Evolutionary conservation across 2,797 vertebrate genomes (phyloP).

Genomic region (Perodicticus potto): DNA sequence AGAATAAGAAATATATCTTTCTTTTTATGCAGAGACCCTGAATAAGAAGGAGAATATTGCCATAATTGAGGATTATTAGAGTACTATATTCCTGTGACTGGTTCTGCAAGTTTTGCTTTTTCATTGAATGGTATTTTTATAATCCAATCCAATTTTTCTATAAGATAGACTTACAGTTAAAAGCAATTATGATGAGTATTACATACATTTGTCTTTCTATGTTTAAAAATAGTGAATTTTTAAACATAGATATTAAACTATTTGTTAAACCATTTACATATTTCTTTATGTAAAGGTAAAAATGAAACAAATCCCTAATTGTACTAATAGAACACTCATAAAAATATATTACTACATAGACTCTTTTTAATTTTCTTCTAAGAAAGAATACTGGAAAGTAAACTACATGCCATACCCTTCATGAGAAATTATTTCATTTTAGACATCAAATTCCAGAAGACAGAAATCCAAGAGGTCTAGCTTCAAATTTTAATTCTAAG

Average conservation of each 20-base stretch:
- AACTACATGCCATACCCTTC: neutral
- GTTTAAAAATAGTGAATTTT: slow-evolving; percentile 51
- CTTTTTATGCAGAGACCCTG: neutral
- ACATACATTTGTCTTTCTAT: slow-evolving; percentile 1
- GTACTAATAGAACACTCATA: slow-evolving; percentile 36
- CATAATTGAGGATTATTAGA: neutral
- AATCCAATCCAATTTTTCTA: slow-evolving; percentile 51
- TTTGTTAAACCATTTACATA: slow-evolving; percentile 38
- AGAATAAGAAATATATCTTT: neutral
- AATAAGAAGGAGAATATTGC: slow-evolving; percentile 41
- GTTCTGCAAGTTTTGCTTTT: slow-evolving; percentile 29
- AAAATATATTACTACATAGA: slow-evolving; percentile 31
- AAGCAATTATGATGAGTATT: neutral
- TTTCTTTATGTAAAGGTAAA: slow-evolving; percentile 48
- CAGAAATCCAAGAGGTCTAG: neutral
- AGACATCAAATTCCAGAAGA: neutral
- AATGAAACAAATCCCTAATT: slow-evolving; percentile 50
- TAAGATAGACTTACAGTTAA: slow-evolving; percentile 34
- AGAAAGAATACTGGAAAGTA: slow-evolving; percentile 10
- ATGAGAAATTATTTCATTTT: slow-evolving; percentile 10
- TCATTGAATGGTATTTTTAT: slow-evolving; percentile 42
- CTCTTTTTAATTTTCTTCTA: slow-evolving; percentile 46
- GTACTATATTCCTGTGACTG: neutral
- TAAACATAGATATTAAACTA: slow-evolving; percentile 21
- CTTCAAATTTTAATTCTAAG: slow-evolving; percentile 42